Percentiles rank a stretch among this genome's conserved stretches.
Conservation (phyloP, 2,113 vertebrate genomes). For the Chroicocephalus ridibundus region DNA sequence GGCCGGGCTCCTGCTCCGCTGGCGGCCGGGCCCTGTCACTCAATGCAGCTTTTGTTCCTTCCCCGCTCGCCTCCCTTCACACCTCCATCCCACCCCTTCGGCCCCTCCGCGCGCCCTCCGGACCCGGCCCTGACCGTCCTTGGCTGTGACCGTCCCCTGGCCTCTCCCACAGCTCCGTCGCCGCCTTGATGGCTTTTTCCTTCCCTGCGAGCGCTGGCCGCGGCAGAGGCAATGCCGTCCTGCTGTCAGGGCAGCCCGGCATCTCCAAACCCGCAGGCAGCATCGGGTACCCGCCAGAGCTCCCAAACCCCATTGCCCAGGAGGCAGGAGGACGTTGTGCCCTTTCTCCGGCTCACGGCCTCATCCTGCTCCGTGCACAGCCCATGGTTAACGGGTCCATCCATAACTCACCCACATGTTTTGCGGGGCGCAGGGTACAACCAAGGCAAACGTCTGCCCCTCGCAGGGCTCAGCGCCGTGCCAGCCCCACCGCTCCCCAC, state of each 20-base stretch:
- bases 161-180: background rate
- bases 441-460: fast-evolving
- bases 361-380: background rate
- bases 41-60: conserved; percentile 54
- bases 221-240: fast-evolving
- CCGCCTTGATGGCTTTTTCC: fast-evolving
- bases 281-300: background rate
- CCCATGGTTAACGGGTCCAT: fast-evolving
- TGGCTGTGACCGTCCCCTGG: background rate
- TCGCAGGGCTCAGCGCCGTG: background rate
- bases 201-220: fast-evolving
- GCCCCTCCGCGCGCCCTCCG: background rate
- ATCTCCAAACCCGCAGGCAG: fast-evolving
- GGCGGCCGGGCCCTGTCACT: conserved; percentile 18
- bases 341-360: background rate
- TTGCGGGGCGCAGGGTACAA: fast-evolving
- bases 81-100: background rate
- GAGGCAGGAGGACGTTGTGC: background rate
- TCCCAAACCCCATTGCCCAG: background rate
- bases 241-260: background rate
- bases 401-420: fast-evolving
- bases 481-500: background rate
- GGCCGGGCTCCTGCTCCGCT: conserved; percentile 28
- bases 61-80: background rate
- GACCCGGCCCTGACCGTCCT: background rate